Base-by-base conservation (phyloP, 2,113 vertebrate genomes). In the Danionella cerebrum region DNA sequence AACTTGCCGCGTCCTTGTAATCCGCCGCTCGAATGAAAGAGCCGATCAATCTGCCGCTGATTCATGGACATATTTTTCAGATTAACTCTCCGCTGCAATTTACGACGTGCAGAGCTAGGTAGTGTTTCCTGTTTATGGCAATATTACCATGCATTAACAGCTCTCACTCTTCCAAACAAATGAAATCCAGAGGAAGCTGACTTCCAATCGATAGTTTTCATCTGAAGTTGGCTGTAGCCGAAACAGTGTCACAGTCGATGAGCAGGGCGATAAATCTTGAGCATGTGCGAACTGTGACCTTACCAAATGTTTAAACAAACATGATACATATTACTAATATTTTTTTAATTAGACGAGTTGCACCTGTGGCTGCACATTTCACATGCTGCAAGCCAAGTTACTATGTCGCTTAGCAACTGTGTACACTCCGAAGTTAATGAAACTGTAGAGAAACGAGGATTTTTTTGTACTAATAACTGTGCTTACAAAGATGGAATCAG, bases 201-300 rank as follows among this genome's bases (percentile, higher is more conserved):
- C 91, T 92, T 91, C 88, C 91, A 92, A 91, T 93, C 91, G 90
- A 92, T 92, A 91, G 87, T 91, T 91, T 92, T 90, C 73, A 92
- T 92, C 92, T 92, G 91, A 90, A 62, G 42, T 71, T 42, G 68
- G 35, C 36, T 35, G 18, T 8, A 54, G 73, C 21, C 67, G 24
- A 75, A 75, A 75, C 68, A 55, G 41, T 18, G 63, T n/a, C 31
- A 9, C 38, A 29, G 67, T 50, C 73, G 25, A 36, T 67, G 50
- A 14, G 8, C 38, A 19, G 5, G 16, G 19, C 41, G 50, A 75
- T 71, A 67, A 63, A 75, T 71, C 64, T 55, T 50, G 1, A 31
- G 55, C 18, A n/a, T 59, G 47, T 47, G 8, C 19, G 41, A 6
- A 19, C 42, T 10, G 42, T 24, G 60, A 36, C 44, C 31, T 64